Evolutionary conservation across 1,140 invertebrate species (phyloP), one percentile per base, ranked within the genome.

Genomic region (Drosophila repleta): DNA sequence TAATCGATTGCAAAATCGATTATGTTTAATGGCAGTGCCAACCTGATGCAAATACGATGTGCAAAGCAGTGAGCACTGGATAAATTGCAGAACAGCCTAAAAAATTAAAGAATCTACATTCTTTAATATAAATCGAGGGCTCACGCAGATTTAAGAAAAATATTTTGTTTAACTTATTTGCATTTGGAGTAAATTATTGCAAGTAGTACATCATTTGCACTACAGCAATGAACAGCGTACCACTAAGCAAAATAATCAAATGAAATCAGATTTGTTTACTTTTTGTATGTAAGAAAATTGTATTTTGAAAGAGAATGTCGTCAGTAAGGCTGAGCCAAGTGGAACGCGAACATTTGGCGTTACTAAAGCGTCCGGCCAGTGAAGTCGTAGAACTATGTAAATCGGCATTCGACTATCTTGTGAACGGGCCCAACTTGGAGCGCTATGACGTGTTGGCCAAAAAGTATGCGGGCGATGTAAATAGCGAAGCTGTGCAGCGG

Each of bases 381-480:
- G 80, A 89, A 58, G 80, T 90, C 6, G 67, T 91, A 6, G 83
- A 91, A 43, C 43, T 91, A 11, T 91, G 90, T 46, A 91, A 90
- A 39, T 74, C 74, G 20, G 90, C 90, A 11, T 91, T 91, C 39
- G 90, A 91, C 37, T 91, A 91, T 58, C 68, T 91, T 7, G 70
- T 78, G 8, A 76, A 79, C 57, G 90, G 90, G 1, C 83, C 90
- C 7, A 90, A 89, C 35, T 52, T 45, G 3, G 60, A 57, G 0
- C 79, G 77, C 10, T 91, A 91, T 29, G 74, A 91, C 0, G 4
- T 66, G 6, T 26, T 91, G 52, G 77, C 87, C 26, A 69, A 77
- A 15, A 90, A 80, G 20, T 90, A 78, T 26, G 39, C 63, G 0
- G 55, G 61, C 0, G 49, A 67, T 11, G 58, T 66, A 5, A 68